These are phyloP conservation scores for Zeugodacus cucurbitae DNA, from an alignment of 1,140 invertebrate genomes.

Conservation along the genomic window DNA sequence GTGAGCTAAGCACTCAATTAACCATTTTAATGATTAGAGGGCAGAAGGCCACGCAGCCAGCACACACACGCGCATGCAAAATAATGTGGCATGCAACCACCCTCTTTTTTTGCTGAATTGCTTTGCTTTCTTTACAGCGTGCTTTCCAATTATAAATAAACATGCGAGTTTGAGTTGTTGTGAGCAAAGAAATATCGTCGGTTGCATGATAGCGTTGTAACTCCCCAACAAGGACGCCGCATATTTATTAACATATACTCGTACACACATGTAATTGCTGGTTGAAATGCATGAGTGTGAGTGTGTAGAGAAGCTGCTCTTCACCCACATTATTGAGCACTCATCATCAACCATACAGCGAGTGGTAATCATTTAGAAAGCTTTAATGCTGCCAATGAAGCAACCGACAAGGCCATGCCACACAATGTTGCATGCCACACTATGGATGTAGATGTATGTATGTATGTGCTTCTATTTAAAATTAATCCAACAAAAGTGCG, in stretches of 20 bases:
- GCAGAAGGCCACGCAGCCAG: slow-evolving; percentile 42
- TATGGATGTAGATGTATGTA: background rate
- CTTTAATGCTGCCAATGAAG: slow-evolving; percentile 40
- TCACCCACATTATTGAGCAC: slow-evolving; percentile 35
- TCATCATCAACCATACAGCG: slow-evolving; percentile 3
- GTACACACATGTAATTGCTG: background rate
- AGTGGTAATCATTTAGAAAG: slow-evolving; percentile 41
- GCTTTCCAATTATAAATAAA: slow-evolving; percentile 66
- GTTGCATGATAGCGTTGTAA: background rate
- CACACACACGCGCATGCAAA: background rate
- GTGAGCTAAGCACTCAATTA: slow-evolving; percentile 64
- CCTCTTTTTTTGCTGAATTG: background rate
- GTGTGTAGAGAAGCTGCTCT: background rate
- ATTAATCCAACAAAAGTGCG: slow-evolving; percentile 65
- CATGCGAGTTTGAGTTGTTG: slow-evolving; percentile 56
- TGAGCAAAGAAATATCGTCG: background rate
- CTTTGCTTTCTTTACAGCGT: slow-evolving; percentile 19
- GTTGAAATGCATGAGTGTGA: background rate
- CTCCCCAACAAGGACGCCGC: background rate
- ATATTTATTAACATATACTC: background rate
- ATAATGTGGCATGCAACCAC: background rate
- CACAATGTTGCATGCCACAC: slow-evolving; percentile 13
- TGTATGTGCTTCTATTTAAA: slow-evolving; percentile 54
- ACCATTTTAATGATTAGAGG: slow-evolving; percentile 63
- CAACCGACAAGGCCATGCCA: background rate